These are phyloP conservation scores for Zeuzera pyrina DNA, from an alignment of 2,888 invertebrate genomes.

Conservation along the genomic window DNA sequence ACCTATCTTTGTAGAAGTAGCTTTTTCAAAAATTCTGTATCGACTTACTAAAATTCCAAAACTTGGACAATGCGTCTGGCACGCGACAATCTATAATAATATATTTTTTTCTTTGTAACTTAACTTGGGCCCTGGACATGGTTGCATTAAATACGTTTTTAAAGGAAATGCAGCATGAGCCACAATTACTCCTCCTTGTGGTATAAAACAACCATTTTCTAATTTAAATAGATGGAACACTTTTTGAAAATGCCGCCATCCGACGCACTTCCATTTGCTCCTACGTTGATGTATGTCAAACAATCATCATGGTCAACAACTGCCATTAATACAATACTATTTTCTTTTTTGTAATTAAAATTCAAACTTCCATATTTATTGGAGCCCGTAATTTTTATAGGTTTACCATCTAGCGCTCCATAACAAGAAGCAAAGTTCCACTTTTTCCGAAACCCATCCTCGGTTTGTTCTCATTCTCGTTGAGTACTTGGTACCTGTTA, in stretches of 20 bases:
- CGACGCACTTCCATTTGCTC: slow-evolving; percentile 12
- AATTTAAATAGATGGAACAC: slow-evolving; percentile 9
- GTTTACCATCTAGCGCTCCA: slow-evolving; percentile 17
- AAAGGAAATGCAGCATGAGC: slow-evolving; percentile 14
- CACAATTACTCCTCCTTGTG: slow-evolving; percentile 12
- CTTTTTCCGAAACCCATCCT: no score
- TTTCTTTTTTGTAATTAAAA: slow-evolving; percentile 15
- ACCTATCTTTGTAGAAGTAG: slow-evolving; percentile 9
- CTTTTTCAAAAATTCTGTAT: slow-evolving; percentile 12
- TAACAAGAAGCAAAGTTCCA: slow-evolving; percentile 17
- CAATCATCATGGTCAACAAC: slow-evolving; percentile 10
- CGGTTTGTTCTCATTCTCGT: slow-evolving; percentile 11
- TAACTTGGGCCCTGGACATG: no score
- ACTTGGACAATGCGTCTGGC: slow-evolving; percentile 11
- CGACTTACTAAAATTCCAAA: slow-evolving; percentile 12
- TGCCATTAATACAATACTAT: slow-evolving; percentile 13
- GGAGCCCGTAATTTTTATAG: slow-evolving; percentile 14
- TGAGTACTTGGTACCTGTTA: slow-evolving; percentile 16
- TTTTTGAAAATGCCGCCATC: slow-evolving; percentile 12
- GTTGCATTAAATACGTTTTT: slow-evolving; percentile 10
- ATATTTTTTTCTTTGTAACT: neutral
- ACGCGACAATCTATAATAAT: slow-evolving; percentile 8
- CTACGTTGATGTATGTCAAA: slow-evolving; percentile 13
- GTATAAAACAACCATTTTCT: slow-evolving; percentile 5
- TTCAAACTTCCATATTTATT: slow-evolving; percentile 10